These are phyloP conservation scores for Torymus tubicola DNA, from an alignment of 2,888 invertebrate species.

Conservation along the genomic window DNA sequence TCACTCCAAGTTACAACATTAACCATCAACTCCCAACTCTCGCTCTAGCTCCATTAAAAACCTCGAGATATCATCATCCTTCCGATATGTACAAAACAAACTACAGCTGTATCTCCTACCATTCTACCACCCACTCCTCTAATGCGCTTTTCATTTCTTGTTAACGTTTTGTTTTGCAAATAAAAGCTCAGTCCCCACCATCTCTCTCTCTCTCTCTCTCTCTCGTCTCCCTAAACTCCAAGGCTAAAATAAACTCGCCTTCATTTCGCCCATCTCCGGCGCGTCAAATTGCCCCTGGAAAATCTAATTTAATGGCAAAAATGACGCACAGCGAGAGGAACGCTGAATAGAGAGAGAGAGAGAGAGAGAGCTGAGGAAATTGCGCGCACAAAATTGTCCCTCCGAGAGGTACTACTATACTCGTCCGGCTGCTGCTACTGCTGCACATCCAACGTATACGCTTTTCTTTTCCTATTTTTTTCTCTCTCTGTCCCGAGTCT, in stretches of 20 bases:
- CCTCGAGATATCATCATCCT: too few species aligned
- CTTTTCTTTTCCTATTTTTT: background rate
- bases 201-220: too few species aligned
- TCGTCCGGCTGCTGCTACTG: constrained; percentile 26
- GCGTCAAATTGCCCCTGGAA: constrained; percentile 50
- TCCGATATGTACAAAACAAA: too few species aligned
- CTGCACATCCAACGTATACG: background rate
- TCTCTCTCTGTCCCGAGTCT: background rate
- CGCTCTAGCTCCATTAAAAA: too few species aligned
- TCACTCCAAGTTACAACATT: too few species aligned
- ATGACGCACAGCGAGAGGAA: constrained; percentile 10
- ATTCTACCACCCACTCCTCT: too few species aligned
- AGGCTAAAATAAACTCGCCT: constrained; percentile 18
- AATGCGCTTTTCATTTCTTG: constrained; percentile 9
- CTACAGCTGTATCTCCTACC: too few species aligned
- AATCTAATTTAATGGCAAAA: constrained; percentile 49
- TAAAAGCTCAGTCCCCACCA: background rate
- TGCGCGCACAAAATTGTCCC: constrained; percentile 49
- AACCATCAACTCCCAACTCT: too few species aligned
- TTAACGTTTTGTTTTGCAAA: constrained; percentile 7
- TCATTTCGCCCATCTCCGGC: constrained; percentile 1
- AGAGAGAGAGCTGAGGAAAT: constrained; percentile 16
- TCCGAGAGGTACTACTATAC: constrained; percentile 31
- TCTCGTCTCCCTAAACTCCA: too few species aligned
- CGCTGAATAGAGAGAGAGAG: constrained; percentile 17